Percentiles rank a stretch among this genome's conserved stretches.
phyloP scores from a whole-genome alignment of 2,888 invertebrate genomes.

The Tanytarsus gracilentus region DNA sequence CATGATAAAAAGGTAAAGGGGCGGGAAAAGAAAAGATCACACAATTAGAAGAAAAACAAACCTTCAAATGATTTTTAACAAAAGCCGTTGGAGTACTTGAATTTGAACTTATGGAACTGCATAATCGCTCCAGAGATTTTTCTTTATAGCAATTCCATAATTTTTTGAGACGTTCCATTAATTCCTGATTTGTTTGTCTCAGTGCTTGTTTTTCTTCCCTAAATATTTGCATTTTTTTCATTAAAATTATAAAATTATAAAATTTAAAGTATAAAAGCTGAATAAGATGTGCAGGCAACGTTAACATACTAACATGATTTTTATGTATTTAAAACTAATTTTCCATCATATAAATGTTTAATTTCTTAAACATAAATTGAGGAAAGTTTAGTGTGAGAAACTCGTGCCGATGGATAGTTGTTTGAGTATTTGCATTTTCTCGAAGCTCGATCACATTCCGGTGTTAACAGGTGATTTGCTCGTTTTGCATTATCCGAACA shows the following conservation, averaged over 20 bases:
- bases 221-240: conserved; percentile 21
- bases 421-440: conserved; percentile 17
- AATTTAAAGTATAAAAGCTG: conserved; percentile 1
- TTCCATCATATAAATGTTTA: conserved; percentile 21
- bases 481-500: conserved; percentile 24
- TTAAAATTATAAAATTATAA: conserved; percentile 10
- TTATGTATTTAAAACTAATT: neutral
- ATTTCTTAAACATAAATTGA: conserved; percentile 24
- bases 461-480: neutral
- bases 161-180: conserved; percentile 41
- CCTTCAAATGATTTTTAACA: neutral
- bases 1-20: conserved; percentile 29
- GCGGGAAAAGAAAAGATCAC: conserved; percentile 23
- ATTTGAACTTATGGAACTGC: conserved; percentile 22
- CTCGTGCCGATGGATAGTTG: conserved; percentile 14
- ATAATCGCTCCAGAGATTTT: conserved; percentile 31
- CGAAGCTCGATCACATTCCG: neutral
- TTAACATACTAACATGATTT: neutral
- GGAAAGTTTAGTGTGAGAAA: conserved; percentile 3
- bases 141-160: conserved; percentile 42
- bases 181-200: conserved; percentile 40
- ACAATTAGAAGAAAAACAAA: conserved; percentile 20
- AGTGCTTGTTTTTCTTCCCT: conserved; percentile 40
- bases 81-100: conserved; percentile 17
- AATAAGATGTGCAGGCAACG: conserved; percentile 6